Base-by-base conservation (phyloP, 2,113 vertebrate genomes). In the Megalops atlanticus region DNA sequence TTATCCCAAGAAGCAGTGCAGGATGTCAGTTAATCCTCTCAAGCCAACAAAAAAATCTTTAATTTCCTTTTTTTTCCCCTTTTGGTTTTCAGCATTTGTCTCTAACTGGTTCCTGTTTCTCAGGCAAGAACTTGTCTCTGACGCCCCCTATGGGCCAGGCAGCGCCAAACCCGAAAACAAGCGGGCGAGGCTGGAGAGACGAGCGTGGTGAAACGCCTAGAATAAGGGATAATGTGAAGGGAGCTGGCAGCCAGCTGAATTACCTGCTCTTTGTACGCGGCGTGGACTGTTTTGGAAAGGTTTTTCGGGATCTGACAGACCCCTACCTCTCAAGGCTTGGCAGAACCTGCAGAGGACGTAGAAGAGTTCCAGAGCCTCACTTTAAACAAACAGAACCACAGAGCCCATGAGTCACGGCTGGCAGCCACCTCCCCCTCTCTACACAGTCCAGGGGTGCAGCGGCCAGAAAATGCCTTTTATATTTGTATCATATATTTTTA, bases 311-410 rank as follows among this genome's bases (percentile, higher is more conserved):
- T 75, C 74, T 41, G 24, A 31, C 40, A 10, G 31, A 14, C 69
- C 41, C n/a, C 21, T 31, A 11, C 72, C 72, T 31, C 41, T 49
- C 12, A 31, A 11, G 24, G 43, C 43, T 33, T 41, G 43, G 73
- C 24, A 14, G 40, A 49, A 76, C 16, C 40, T 3, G n/a, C 4
- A 27, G 41, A 33, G 74, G 74, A 76, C 49, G 11, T 76, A 49
- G 40, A 76, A 49, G 40, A 47, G 40, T 76, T 76, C 74, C 74
- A 76, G 74, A 76, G 18, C 43, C n/a, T 12, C 27, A 40, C 43
- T 47, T 76, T 76, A 76, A 76, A 76, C 74, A 31, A 76, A 76
- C 74, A 31, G 40, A 76, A 49, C 39, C 11, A 49, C 18, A 75
- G 8, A 75, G 74, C 15, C 33, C 38, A 39, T 76, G 74, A 76